phyloP scores from a whole-genome alignment of 2,113 vertebrate genomes.

The Oreochromis niloticus region DNA sequence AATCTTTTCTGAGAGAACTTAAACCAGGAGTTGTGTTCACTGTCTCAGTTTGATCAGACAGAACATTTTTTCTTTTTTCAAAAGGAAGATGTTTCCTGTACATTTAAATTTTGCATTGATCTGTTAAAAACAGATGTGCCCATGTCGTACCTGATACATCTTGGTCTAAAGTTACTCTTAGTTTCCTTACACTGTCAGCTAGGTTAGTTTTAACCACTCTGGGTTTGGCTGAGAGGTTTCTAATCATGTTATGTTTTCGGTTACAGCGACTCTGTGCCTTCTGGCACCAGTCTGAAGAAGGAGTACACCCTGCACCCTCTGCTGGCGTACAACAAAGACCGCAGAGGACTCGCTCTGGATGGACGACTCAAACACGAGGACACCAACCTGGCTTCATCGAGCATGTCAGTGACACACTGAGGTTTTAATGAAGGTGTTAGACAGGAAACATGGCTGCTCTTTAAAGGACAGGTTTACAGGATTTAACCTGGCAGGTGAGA shows the following conservation, averaged over 20 bases:
- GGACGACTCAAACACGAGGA: slow-evolving; percentile 90
- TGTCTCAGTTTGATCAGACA: not conserved
- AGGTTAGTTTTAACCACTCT: not conserved
- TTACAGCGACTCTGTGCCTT: slow-evolving; percentile 76
- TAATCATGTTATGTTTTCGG: not conserved
- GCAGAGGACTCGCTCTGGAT: slow-evolving; percentile 84
- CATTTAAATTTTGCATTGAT: rapidly evolving
- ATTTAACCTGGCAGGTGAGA: not conserved
- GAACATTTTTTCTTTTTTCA: not conserved
- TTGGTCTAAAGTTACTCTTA: not conserved
- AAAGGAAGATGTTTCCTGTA: not conserved
- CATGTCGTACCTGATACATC: not conserved
- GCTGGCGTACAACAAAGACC: slow-evolving; percentile 79
- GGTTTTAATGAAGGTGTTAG: not conserved
- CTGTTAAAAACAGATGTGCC: not conserved
- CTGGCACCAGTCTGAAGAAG: slow-evolving; percentile 79
- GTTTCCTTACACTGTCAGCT: not conserved
- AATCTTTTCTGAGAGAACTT: not conserved
- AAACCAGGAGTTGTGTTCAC: not conserved
- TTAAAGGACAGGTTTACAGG: not conserved
- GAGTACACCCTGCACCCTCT: slow-evolving; percentile 78
- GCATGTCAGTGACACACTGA: slow-evolving; percentile 69
- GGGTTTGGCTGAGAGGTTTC: not conserved
- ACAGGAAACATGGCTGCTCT: not conserved
- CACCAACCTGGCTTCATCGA: slow-evolving; percentile 90